A percentile compares a stretch with the other conserved stretches of the same genome.
Conservation (phyloP, 2,113 vertebrate species). For the Monarcha castaneiventris region DNA sequence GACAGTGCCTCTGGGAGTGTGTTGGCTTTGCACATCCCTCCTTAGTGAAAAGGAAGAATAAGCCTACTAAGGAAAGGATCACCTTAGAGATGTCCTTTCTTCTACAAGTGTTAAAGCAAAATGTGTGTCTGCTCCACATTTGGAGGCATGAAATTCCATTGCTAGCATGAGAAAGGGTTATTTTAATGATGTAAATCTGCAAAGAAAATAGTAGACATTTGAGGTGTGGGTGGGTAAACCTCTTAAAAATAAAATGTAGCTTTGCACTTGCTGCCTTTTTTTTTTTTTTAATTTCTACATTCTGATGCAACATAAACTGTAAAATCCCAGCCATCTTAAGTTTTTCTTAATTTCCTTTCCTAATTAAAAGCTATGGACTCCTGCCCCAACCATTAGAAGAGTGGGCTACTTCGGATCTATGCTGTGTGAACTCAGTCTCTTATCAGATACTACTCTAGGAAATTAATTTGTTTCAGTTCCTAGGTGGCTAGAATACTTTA, state of each 20-base stretch:
- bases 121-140: not conserved
- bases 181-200: not conserved
- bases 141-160: not conserved
- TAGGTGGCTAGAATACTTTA: not conserved
- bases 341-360: not conserved
- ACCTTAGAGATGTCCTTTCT: not conserved
- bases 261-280: not conserved
- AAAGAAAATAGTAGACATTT: not conserved
- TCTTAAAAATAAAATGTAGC: not conserved
- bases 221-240: not conserved
- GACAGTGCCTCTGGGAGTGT: fast-evolving
- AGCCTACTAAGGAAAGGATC: not conserved
- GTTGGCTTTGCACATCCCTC: not conserved
- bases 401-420: not conserved
- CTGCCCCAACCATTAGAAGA: fast-evolving
- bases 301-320: not conserved
- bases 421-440: not conserved
- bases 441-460: not conserved
- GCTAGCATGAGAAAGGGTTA: not conserved
- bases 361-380: not conserved
- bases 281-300: not conserved
- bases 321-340: not conserved
- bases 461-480: not conserved
- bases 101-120: not conserved
- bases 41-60: not conserved